Conservation (phyloP, 1,140 invertebrate species). For the Lepidurus couesii region DNA sequence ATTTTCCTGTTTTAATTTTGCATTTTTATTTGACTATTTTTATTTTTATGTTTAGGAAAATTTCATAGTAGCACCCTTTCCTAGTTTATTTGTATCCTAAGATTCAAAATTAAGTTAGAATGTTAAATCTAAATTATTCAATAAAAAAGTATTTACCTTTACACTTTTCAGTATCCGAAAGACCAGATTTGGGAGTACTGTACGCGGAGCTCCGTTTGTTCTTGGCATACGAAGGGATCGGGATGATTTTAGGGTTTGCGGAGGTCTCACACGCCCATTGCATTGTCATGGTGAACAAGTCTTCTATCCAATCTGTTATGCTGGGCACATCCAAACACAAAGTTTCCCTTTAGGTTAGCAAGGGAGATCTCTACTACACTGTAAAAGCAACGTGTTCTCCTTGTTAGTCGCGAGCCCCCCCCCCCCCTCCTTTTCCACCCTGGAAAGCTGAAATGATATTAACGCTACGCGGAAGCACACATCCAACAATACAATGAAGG, state of each 20-base stretch:
- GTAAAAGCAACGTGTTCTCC: constrained; percentile 12
- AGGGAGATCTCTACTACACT: background rate
- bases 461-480: background rate
- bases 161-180: too few relatives aligned
- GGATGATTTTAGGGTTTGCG: background rate
- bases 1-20: too few relatives aligned
- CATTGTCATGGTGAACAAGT: constrained; percentile 19
- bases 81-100: too few relatives aligned
- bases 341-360: constrained; percentile 5
- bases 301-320: background rate
- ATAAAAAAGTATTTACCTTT: too few relatives aligned
- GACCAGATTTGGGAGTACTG: too few relatives aligned
- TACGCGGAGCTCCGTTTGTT: too few relatives aligned
- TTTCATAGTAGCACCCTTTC: too few relatives aligned
- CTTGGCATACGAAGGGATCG: background rate
- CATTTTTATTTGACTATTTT: too few relatives aligned
- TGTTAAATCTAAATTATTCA: too few relatives aligned
- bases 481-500: background rate
- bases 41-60: too few relatives aligned
- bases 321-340: constrained; percentile 13
- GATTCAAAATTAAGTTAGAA: too few relatives aligned
- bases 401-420: constrained; percentile 17
- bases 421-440: background rate
- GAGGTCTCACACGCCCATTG: background rate
- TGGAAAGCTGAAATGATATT: background rate